Evolutionary conservation across 2,888 invertebrate species (phyloP), one percentile per base, ranked within the genome.

Genomic region (Gasteruption jaculator): DNA sequence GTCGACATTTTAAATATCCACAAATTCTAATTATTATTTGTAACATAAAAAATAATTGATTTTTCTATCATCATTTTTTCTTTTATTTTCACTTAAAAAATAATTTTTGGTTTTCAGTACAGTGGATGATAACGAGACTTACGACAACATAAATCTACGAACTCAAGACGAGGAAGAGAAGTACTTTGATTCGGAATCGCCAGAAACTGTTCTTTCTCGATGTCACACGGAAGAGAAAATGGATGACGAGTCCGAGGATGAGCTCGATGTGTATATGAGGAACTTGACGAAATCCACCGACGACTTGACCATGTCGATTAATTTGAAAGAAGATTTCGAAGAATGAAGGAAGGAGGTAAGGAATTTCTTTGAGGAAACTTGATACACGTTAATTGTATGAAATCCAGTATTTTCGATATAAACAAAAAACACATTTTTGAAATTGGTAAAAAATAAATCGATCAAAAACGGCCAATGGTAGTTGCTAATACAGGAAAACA

Each of bases 111-210:
- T 46, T 62, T 66, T 26, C 59, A 79, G 80, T 25, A 74, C 76
- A 48, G 84, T 94, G 3, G 93, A 94, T 68, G 76, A 83, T 53
- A 86, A 91, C 73, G 79, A 84, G 29, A 82, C 82, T 38, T 87
- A 86, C 70, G 93, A 94, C 69, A 79, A 82, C 56, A 65, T 85
- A 47, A 83, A 83, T 43, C 77, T 85, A 38, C 71, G 82, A 44
- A 81, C 81, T 27, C 83, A 82, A 57, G 93, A 94, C 71, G 86
- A 83, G 52, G 91, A 94, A 71, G 93, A 94, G 56, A 84, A 82
- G 61, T 94, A 94, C 68, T 94, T 94, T 74, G 91, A 91, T 68
- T 82, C 84, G 3, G 91, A 91, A 66, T 79, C 81, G 18, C 82
- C 85, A 50, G 81, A 83, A 50, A 74, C 74, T 27, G 53, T 60